A percentile compares a stretch with the other conserved stretches of the same genome.
These are phyloP conservation scores for Emesis furor DNA, from an alignment of 2,888 invertebrate genomes.

Conservation along the genomic window DNA sequence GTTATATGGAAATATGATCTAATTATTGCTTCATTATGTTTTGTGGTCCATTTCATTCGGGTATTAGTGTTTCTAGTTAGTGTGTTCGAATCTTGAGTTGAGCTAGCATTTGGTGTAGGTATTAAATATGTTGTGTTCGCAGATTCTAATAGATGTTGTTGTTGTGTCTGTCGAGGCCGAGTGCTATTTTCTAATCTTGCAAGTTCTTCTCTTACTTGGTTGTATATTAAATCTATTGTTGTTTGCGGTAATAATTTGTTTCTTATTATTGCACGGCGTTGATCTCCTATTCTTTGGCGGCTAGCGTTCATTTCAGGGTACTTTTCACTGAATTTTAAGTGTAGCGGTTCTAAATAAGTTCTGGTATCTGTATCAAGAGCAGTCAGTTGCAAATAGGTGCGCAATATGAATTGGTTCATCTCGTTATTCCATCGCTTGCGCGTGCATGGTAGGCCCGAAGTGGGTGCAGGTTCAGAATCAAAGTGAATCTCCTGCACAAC, in stretches of 20 bases:
- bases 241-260: conserved; percentile 49
- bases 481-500: conserved; percentile 49
- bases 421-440: conserved; percentile 52
- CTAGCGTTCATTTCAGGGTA: conserved; percentile 33
- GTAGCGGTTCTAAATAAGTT: conserved; percentile 28
- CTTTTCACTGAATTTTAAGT: conserved; percentile 37
- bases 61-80: background rate
- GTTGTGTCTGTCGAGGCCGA: background rate
- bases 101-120: background rate
- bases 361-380: conserved; percentile 33
- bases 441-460: background rate
- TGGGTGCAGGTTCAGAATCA: conserved; percentile 50
- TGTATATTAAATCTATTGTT: conserved; percentile 40
- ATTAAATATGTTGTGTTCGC: background rate
- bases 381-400: conserved; percentile 44
- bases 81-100: background rate
- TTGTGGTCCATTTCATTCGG: conserved; percentile 43
- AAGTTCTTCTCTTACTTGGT: background rate
- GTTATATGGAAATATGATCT: conserved; percentile 44
- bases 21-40: conserved; percentile 52
- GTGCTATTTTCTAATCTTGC: background rate
- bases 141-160: too few species aligned
- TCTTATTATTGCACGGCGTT: conserved; percentile 41
- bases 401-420: conserved; percentile 47
- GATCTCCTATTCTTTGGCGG: conserved; percentile 41